phyloP scores from a whole-genome alignment of 1,140 invertebrate species.

The Pissodes strobi region DNA sequence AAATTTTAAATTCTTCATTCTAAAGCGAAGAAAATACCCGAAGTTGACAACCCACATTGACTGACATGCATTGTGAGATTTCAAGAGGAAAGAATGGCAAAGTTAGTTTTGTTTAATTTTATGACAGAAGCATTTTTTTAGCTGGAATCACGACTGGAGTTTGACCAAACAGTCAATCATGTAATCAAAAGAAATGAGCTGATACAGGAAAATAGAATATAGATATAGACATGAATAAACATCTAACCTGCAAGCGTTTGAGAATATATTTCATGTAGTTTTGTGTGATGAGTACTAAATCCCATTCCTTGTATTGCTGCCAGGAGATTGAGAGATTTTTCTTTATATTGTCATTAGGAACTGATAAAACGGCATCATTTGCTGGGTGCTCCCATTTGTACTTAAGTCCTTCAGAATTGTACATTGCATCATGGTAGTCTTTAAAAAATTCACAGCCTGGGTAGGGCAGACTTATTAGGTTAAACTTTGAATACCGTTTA shows the following conservation, averaged over 20 bases:
- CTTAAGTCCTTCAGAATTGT: slow-evolving; percentile 68
- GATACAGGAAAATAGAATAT: no score
- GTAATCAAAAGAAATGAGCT: no score
- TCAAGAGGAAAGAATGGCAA: no score
- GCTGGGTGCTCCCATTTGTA: slow-evolving; percentile 80
- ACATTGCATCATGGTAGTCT: slow-evolving; percentile 67
- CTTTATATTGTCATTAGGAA: slow-evolving; percentile 68
- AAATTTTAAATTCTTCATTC: no score
- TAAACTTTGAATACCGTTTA: slow-evolving; percentile 77
- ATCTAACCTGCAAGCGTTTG: slow-evolving; percentile 67
- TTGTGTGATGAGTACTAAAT: slow-evolving; percentile 75
- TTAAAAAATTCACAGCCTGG: slow-evolving; percentile 84
- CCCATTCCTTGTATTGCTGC: slow-evolving; percentile 73
- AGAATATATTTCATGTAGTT: slow-evolving; percentile 81
- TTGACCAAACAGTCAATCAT: no score
- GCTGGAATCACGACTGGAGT: no score
- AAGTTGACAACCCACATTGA: no score
- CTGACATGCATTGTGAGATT: no score
- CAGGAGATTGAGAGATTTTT: slow-evolving; percentile 69
- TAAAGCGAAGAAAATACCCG: no score
- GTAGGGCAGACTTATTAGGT: slow-evolving; percentile 77
- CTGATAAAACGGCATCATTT: slow-evolving; percentile 73
- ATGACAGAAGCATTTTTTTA: no score
- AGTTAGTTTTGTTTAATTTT: no score
- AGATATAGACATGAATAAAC: no score